Evolutionary conservation across 2,797 vertebrate species (phyloP).

Genomic region (Centropyge bicolor): DNA sequence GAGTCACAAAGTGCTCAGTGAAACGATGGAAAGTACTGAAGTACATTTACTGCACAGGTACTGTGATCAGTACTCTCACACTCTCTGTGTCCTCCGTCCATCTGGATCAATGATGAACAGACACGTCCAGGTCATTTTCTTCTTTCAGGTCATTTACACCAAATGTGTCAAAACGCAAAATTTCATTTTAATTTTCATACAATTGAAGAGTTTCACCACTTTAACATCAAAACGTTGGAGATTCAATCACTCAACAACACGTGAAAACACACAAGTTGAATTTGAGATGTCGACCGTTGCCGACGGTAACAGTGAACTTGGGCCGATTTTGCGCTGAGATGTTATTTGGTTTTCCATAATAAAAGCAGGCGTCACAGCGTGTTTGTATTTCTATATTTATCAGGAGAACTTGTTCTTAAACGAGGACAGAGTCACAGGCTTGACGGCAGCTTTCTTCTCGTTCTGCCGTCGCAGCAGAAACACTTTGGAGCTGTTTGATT

Average conservation of each 20-base stretch:
- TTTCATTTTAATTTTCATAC: background rate
- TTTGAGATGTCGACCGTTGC: background rate
- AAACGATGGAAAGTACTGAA: too few species aligned
- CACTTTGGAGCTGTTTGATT: background rate
- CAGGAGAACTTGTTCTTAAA: background rate
- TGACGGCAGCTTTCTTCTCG: constrained; percentile 19
- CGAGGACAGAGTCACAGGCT: constrained; percentile 24
- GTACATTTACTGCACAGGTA: too few species aligned
- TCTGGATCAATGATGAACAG: too few species aligned
- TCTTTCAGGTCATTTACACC: background rate
- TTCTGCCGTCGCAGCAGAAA: constrained; percentile 43
- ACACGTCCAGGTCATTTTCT: background rate
- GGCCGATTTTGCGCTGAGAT: background rate
- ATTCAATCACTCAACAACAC: too few species aligned
- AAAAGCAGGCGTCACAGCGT: constrained; percentile 1
- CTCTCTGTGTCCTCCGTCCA: too few species aligned
- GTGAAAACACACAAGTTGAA: background rate
- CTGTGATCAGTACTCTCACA: too few species aligned
- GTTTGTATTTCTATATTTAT: constrained; percentile 20
- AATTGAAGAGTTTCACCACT: background rate
- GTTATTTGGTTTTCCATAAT: background rate
- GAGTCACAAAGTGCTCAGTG: too few species aligned
- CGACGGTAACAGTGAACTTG: background rate
- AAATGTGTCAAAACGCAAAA: background rate
- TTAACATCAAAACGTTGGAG: background rate